Conservation (phyloP, 2,113 vertebrate genomes). For the Ascaphus truei region DNA sequence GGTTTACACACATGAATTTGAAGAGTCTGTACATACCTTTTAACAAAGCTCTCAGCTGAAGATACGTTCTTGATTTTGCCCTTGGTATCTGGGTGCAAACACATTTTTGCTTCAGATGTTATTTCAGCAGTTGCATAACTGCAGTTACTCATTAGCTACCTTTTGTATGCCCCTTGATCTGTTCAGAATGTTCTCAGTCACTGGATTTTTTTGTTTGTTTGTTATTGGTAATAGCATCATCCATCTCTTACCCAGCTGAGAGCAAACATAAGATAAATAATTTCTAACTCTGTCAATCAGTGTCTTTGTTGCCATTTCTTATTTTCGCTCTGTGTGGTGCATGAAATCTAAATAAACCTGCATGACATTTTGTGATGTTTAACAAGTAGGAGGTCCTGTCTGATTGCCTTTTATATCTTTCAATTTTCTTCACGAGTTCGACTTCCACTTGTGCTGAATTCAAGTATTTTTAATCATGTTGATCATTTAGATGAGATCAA, state of each 20-base stretch:
- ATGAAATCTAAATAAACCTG: constrained; percentile 50
- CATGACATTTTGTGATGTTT: no score
- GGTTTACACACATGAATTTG: not conserved
- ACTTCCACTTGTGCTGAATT: no score
- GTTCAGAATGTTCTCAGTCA: constrained; percentile 23
- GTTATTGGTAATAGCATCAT: not conserved
- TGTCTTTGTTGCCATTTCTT: not conserved
- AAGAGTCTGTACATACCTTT: not conserved
- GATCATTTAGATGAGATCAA: no score
- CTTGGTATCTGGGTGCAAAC: not conserved
- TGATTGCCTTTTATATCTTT: no score
- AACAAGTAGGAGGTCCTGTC: no score
- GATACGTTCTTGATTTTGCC: not conserved
- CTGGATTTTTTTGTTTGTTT: not conserved
- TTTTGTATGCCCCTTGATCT: not conserved
- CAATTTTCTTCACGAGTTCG: no score
- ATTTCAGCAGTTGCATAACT: constrained; percentile 18
- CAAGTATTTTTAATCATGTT: no score
- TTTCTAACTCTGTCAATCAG: not conserved
- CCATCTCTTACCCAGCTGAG: not conserved
- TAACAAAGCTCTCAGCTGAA: not conserved
- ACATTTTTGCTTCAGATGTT: constrained; percentile 6
- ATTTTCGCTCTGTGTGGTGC: not conserved
- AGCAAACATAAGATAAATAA: not conserved
- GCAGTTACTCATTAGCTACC: constrained; percentile 7